Evolutionary conservation across 2,888 invertebrate species (phyloP), one percentile per base, ranked within the genome.

Genomic region (Yponomeuta cagnagella): DNA sequence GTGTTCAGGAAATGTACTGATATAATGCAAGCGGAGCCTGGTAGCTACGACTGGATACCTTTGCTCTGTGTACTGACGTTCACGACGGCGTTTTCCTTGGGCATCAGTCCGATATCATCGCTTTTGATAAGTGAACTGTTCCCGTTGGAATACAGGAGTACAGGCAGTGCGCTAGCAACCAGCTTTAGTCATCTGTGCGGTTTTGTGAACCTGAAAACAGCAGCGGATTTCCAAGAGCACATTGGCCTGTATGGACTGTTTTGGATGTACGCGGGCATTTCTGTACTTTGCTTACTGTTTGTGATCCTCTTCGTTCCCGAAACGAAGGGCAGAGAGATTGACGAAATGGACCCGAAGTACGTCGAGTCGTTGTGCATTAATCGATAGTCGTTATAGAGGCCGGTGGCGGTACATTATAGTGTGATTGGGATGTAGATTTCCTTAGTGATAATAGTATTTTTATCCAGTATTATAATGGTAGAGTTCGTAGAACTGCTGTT

Each of bases 281-380:
- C 97, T 3, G 94, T 97, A 0, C 91, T 95, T 72, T 96, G 97
- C 72, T 92, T 97, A 10, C 93, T 96, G 75, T 98, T 97, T 86
- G 96, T 97, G 1, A 95, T 96, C 15, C 94, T 95, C 74, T 96
- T 95, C 79, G 96, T 98, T 4, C 98, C 98, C 1, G 98, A 98
- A 89, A 98, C 98, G 9, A 97, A 97, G 83, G 98, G 98, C 2
- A 95, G 96, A 73, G 96, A 97, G 79, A 93, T 98, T 76, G 97
- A 97, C 80, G 97, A 98, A 86, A 97, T 98, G 94, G 95, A 96
- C 80, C 94, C 95, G 2, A 94, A 94, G 74, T 94, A 94, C 77
- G 93, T 94, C 0, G 92, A 92, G 79, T 93, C 93, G 10, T 82
- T 93, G 71, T 92, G 92, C 80, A 92, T 93, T 74, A 93, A 93